Percentiles rank a stretch among this genome's conserved stretches.
Conservation (phyloP, 2,888 invertebrate species). For the Tetropium fuscum region DNA sequence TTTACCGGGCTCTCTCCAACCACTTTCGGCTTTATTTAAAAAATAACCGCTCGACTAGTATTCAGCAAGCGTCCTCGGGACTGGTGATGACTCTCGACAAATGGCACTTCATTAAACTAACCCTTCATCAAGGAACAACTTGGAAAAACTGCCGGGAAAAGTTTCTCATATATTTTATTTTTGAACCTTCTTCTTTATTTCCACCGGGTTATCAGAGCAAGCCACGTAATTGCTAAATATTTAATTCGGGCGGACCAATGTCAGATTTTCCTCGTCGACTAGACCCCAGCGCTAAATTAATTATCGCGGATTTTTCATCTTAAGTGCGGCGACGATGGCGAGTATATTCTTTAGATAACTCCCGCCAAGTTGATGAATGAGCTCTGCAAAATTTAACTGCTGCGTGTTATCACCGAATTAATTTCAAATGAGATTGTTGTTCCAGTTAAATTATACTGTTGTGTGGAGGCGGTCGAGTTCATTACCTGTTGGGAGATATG, state of each 20-base stretch:
- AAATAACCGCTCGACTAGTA: constrained; percentile 47
- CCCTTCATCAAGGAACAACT: constrained; percentile 44
- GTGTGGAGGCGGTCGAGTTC: constrained; percentile 30
- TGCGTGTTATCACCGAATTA: constrained; percentile 26
- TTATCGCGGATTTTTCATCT: constrained; percentile 16
- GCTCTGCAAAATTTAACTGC: constrained; percentile 2
- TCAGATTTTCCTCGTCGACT: constrained; percentile 6
- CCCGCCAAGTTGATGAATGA: constrained; percentile 20
- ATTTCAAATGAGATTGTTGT: constrained; percentile 36
- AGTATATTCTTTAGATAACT: constrained; percentile 16
- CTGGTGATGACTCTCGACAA: constrained; percentile 50
- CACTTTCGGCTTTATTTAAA: constrained; percentile 39
- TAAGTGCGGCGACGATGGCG: constrained; percentile 4
- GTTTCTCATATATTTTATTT: constrained; percentile 14
- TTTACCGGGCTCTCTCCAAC: constrained; percentile 32
- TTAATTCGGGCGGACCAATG: constrained; percentile 13
- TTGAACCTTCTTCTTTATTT: constrained; percentile 1
- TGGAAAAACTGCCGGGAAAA: constrained; percentile 23
- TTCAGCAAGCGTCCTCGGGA: constrained; percentile 44
- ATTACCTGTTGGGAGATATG: constrained; percentile 45
- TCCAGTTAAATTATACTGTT: constrained; percentile 34
- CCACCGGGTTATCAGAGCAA: constrained; percentile 1
- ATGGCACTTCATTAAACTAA: constrained; percentile 53
- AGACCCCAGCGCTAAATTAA: constrained; percentile 18
- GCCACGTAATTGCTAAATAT: constrained; percentile 28